A percentile compares a stretch with the other conserved stretches of the same genome.
Conservation (phyloP, 2,888 invertebrate genomes). For the Branchipolynoe longqiensis region DNA sequence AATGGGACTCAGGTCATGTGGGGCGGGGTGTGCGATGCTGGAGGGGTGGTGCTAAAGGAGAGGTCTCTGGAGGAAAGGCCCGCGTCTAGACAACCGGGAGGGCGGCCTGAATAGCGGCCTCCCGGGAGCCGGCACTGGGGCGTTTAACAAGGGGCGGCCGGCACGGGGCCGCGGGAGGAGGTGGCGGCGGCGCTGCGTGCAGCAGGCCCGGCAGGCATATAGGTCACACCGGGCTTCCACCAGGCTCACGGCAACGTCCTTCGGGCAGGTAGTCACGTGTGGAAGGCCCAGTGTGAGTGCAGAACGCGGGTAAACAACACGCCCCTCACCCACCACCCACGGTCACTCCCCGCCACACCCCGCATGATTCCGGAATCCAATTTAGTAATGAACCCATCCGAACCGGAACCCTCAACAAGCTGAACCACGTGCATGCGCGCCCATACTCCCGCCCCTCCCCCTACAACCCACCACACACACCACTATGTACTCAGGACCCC, state of each 20-base stretch:
- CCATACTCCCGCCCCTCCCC: background rate
- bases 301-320: too few species aligned
- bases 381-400: slow-evolving; percentile 55
- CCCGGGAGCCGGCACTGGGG: background rate
- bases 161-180: background rate
- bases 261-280: too few species aligned
- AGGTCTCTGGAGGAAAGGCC: background rate
- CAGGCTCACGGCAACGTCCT: too few species aligned
- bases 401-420: background rate
- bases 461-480: background rate
- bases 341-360: background rate
- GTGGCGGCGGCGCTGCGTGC: too few species aligned
- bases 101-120: slow-evolving; percentile 29
- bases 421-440: background rate
- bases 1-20: slow-evolving; percentile 18
- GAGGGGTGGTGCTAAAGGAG: background rate
- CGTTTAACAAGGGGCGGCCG: background rate
- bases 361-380: slow-evolving; percentile 56
- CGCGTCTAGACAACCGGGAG: slow-evolving; percentile 8
- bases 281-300: too few species aligned
- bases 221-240: too few species aligned
- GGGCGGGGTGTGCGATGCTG: background rate
- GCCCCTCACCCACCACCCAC: background rate
- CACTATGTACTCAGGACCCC: background rate
- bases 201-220: too few species aligned